Percentiles rank a stretch among this genome's conserved stretches.
These are phyloP conservation scores for Chironomus tentans DNA, from an alignment of 2,888 invertebrate species.

Conservation along the genomic window DNA sequence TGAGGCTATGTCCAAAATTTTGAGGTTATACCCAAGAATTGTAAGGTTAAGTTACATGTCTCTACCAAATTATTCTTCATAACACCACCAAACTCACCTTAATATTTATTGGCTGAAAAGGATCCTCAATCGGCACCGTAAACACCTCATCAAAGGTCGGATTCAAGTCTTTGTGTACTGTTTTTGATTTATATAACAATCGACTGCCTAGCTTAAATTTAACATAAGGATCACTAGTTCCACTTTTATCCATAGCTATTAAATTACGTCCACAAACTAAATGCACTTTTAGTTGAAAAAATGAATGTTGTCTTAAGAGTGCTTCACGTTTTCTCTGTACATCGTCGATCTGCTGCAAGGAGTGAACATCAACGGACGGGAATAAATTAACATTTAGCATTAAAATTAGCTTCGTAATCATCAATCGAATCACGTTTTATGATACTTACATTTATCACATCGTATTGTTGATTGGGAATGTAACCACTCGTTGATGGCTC, in stretches of 20 bases:
- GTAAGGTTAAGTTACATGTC: no score
- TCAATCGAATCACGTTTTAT: not conserved
- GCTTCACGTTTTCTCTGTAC: constrained; percentile 59
- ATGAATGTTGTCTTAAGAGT: constrained; percentile 73
- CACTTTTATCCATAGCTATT: constrained; percentile 90
- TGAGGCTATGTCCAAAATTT: no score
- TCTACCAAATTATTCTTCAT: no score
- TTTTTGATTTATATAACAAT: constrained; percentile 86
- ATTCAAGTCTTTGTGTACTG: constrained; percentile 87
- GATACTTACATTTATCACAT: constrained; percentile 20
- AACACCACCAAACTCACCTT: constrained; percentile 53
- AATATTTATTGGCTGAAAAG: constrained; percentile 72
- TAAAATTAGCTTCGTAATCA: no score
- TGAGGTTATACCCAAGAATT: no score
- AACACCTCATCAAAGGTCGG: constrained; percentile 98
- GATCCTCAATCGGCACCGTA: constrained; percentile 83
- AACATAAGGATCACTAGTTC: constrained; percentile 95
- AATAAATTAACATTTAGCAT: no score
- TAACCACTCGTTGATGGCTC: constrained; percentile 24
- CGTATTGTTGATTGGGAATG: constrained; percentile 21
- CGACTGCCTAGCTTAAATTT: constrained; percentile 87
- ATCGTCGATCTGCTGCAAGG: constrained; percentile 56
- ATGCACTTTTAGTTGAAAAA: constrained; percentile 85
- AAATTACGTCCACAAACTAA: constrained; percentile 80
- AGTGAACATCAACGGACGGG: no score